Base-by-base conservation (phyloP, 1,140 invertebrate species). In the Psilanteris sp. region DNA sequence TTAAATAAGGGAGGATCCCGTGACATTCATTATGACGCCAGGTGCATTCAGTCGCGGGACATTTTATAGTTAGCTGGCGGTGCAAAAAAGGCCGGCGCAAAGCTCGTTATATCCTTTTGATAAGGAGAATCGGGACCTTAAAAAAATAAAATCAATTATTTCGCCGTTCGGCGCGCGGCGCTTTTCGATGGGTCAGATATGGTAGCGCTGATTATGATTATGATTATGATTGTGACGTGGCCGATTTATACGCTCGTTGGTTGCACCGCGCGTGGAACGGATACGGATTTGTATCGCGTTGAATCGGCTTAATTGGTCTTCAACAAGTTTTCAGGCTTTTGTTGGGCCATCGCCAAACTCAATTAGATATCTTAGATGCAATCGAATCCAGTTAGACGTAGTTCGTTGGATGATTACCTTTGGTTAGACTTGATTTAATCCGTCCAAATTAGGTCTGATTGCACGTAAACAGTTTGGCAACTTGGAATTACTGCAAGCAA, bases 391-490 rank as follows among this genome's bases (percentile, higher is more conserved):
- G 37, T 43, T 48, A 31, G 24, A 10, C 8, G 26, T 48, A 52
- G 36, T 44, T 52, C 5, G 36, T 26, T 13, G 24, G 46, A 37
- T 71, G 41, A 71, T 71, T 62, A 54, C 27, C 37, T 62, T 31
- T 16, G 39, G 54, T 54, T 37, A 36, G 48, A 67, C 55, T 67
- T 39, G 44, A 59, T 61, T 54, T 70, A 59, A 59, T 52, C 29
- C 39, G 22, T 27, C 20, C 46, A 61, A 71, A 71, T 71, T 44
- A 71, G 67, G 16, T 61, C 46, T 54, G 67, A 71, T 62, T 71
- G 67, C 39, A 62, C 36, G 48, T 71, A 71, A 71, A 71, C 36
- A 71, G 55, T 71, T 61, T 39, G 55, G 10, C 31, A 54, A 71
- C 4, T 71, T 46, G 24, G 15, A 61, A 20, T 22, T 10, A 54